Conservation (phyloP, 92 coral and sea anemone genomes). For the Micromussa lordhowensis region DNA sequence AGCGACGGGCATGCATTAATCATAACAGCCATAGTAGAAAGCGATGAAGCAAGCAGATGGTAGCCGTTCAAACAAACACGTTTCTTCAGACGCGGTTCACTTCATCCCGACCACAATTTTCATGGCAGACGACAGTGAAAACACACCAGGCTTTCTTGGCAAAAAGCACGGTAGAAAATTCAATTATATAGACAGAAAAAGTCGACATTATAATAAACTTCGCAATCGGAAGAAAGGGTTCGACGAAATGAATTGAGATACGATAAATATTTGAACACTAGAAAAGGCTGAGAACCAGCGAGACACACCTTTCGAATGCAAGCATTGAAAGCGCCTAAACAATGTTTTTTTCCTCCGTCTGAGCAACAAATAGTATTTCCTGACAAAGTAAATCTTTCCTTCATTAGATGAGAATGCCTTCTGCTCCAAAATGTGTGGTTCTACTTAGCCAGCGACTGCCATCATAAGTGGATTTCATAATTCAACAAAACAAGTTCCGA, state of each 20-base stretch:
- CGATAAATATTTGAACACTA: constrained; percentile 58
- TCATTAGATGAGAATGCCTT: neutral
- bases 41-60: constrained; percentile 48
- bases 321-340: constrained; percentile 6
- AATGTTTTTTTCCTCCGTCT: neutral
- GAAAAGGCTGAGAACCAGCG: constrained; percentile 3
- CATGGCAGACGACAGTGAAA: constrained; percentile 2
- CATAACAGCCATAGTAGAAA: constrained; percentile 37
- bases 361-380: neutral
- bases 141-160: neutral
- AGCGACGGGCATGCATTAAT: constrained; percentile 42
- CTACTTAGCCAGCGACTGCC: neutral
- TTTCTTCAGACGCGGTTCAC: constrained; percentile 23
- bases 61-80: constrained; percentile 36
- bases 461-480: neutral
- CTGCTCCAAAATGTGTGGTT: neutral
- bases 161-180: neutral
- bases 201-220: constrained; percentile 2
- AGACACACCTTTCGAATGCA: constrained; percentile 40
- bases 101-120: constrained; percentile 21
- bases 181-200: neutral
- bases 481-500: neutral
- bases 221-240: constrained; percentile 27
- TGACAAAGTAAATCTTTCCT: neutral
- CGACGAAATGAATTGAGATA: constrained; percentile 13